Evolutionary conservation across 2,113 vertebrate genomes (phyloP).

Genomic region (Pardalotus punctatus): DNA sequence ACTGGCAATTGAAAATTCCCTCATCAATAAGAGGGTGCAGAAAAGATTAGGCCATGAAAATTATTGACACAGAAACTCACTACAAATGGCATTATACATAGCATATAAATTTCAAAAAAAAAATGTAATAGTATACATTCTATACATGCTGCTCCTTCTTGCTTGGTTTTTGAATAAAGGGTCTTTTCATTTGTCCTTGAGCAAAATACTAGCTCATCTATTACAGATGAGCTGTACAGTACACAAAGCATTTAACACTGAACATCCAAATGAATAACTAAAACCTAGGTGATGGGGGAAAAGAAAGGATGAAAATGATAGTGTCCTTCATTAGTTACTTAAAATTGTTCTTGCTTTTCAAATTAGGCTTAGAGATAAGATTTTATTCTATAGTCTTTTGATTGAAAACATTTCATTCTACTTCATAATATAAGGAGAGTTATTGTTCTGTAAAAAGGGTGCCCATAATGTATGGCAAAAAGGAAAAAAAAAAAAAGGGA

Average conservation of each 20-base stretch:
- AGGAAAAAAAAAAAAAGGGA: rapidly evolving
- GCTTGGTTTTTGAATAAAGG: background rate
- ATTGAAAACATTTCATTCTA: background rate
- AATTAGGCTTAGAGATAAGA: background rate
- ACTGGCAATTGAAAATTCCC: background rate
- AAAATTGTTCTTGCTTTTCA: background rate
- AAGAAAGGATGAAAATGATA: background rate
- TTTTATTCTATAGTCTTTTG: background rate
- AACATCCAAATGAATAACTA: background rate
- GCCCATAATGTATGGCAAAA: too few species aligned
- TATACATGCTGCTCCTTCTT: background rate
- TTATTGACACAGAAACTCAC: background rate
- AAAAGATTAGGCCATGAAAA: background rate
- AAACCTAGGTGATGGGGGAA: background rate
- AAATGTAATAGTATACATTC: background rate
- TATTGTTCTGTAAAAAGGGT: background rate
- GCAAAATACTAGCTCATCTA: background rate
- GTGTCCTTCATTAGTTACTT: background rate
- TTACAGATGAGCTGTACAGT: background rate
- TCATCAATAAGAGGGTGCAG: background rate
- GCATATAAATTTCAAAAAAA: background rate
- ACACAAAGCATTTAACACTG: background rate
- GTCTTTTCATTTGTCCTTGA: background rate
- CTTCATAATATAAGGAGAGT: background rate
- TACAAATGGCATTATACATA: background rate